Base-by-base conservation (phyloP, 2,797 vertebrate species). In the Chromis chromis region DNA sequence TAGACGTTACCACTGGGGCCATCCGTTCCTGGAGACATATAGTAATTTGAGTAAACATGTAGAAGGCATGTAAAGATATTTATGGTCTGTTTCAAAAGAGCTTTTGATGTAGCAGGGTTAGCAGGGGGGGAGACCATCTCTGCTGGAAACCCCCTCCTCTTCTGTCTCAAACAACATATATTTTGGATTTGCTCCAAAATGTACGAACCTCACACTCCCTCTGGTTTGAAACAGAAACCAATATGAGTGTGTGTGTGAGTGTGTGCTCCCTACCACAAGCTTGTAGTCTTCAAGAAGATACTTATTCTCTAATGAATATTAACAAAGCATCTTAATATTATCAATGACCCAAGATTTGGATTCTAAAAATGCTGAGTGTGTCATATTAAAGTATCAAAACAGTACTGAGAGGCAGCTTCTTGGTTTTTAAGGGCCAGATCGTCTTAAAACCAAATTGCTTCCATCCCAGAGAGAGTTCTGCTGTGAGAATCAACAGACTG, bases 361-460 rank as follows among this genome's bases (percentile, higher is more conserved):
- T 7, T 13, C 12, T 33, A 1, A 21, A 63, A 36, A 14, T 49
- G 36, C 28, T 22, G 42, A 49, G 12, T 25, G 2, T 22, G 7
- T 16, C 10, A 1, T 21, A 16, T 52, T 44, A n/a, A 22, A 48
- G 22, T 16, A 54, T 40, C n/a, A 57, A 57, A 31, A 66, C 70
- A 59, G 14, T 10, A 28, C 16, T 9, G 44, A 36, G 48, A 66
- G 25, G 52, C 25, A 58, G 3, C 6, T 16, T 22, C 54, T 64
- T 7, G 21, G 48, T 80, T 76, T 65, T 78, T 65, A 11, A 59
- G 50, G 68, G 66, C 48, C 64, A 57, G 71, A 48, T 70, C 53
- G 27, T 68, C 71, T 76, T 67, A 63, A 79, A 82, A 83, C 78
- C 65, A 74, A 82, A 84, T 78, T 76, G 83, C 64, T 89, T 85